These are phyloP conservation scores for Lypha dubia DNA, from an alignment of 2,888 invertebrate species.

Conservation along the genomic window DNA sequence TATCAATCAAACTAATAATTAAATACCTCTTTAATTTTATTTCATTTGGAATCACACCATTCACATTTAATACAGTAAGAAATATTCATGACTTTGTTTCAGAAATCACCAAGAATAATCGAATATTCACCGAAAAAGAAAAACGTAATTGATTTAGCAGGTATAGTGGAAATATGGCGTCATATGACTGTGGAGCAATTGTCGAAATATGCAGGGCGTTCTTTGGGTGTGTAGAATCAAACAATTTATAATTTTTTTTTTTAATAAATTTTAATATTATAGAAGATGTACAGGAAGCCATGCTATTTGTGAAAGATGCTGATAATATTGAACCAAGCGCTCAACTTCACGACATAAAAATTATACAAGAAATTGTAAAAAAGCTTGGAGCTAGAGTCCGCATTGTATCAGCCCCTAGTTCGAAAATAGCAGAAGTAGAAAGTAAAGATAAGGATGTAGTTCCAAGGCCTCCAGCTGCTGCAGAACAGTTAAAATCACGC, in stretches of 20 bases:
- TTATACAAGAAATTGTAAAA: slow-evolving; percentile 88
- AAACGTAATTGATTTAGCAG: slow-evolving; percentile 72
- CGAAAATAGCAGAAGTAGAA: slow-evolving; percentile 72
- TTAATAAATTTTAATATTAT: slow-evolving; percentile 68
- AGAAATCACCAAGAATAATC: slow-evolving; percentile 85
- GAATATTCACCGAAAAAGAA: slow-evolving; percentile 84
- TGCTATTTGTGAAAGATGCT: slow-evolving; percentile 87
- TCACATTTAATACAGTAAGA: background rate
- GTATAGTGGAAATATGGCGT: slow-evolving; percentile 89
- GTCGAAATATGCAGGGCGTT: slow-evolving; percentile 86
- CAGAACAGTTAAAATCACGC: slow-evolving; percentile 87
- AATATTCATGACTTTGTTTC: slow-evolving; percentile 32
- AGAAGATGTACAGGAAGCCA: slow-evolving; percentile 88
- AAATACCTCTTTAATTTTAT: no score
- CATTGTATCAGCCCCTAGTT: slow-evolving; percentile 84
- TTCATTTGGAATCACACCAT: background rate
- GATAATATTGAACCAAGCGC: slow-evolving; percentile 85
- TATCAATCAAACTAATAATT: no score
- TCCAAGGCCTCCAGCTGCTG: slow-evolving; percentile 87
- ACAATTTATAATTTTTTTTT: no score
- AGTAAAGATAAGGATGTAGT: slow-evolving; percentile 84
- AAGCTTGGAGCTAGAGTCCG: slow-evolving; percentile 87
- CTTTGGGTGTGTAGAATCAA: slow-evolving; percentile 84
- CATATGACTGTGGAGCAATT: slow-evolving; percentile 92
- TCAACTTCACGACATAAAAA: slow-evolving; percentile 86